Evolutionary conservation across 64 coral and sea anemone species (phyloP), one percentile per base, ranked within the genome.

Genomic region (Porites lutea): DNA sequence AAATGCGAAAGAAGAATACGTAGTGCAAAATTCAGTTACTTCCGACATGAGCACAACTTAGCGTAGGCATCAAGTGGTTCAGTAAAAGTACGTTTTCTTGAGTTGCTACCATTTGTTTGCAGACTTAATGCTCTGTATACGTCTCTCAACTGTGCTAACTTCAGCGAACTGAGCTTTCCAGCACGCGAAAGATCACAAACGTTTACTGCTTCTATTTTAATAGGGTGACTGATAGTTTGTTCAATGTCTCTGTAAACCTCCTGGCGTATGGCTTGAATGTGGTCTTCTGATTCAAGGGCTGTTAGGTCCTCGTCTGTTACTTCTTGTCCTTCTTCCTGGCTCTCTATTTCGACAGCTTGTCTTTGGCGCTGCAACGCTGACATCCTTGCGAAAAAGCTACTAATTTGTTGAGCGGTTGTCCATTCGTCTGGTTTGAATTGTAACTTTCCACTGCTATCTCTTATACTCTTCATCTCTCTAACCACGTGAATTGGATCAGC

Each of bases 301-400:
- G 82, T 86, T 11, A 88, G 19, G 60, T 93, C 84, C 1, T 37
- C 27, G 58, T 83, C 79, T 75, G 81, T 79, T 66, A 88, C 53
- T 43, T 93, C 83, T 53, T 77, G 65, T 65, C 48, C 72, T n/a
- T 91, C 77, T 0, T 73, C 27, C 71, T 48, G 18, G 51, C 65
- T 59, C 47, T 71, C 47, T 82, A 51, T 23, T 91, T 65, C 2
- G 18, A 16, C 59, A 91, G 37, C 45, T 91, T 82, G 20, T 37
- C 27, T 37, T 37, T 37, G 27, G 27, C 27, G 27, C 27, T 37
- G 27, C 27, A 37, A 37, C 27, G 89, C 52, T 20, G 78, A 82
- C 63, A 88, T 59, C 54, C 91, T 88, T 45, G 92, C 89, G 45
- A 94, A 94, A 58, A 94, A 94, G 86, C 86, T 89, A 18, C 74